Evolutionary conservation across 2,888 invertebrate species (phyloP).

Genomic region (Drosophila merina): DNA sequence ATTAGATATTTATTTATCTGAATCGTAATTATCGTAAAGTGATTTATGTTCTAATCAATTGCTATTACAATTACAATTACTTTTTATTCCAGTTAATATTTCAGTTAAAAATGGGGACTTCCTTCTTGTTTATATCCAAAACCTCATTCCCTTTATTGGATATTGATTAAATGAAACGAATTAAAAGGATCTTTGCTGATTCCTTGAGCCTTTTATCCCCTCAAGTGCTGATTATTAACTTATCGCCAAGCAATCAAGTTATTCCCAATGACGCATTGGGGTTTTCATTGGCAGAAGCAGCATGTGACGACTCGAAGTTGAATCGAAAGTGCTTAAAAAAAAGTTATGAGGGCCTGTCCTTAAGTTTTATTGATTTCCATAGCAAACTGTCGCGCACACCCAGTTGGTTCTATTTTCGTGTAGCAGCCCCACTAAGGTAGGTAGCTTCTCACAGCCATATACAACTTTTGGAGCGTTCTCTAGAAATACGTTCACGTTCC

Average conservation of each 20-base stretch:
- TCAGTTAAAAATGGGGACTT: too few species aligned
- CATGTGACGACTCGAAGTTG: constrained; percentile 6
- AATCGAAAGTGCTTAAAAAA: constrained; percentile 6
- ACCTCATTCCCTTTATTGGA: too few species aligned
- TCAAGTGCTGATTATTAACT: constrained; percentile 9
- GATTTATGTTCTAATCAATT: neutral
- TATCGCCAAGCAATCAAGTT: constrained; percentile 26
- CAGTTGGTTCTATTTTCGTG: constrained; percentile 21
- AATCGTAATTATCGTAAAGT: neutral
- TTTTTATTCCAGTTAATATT: too few species aligned
- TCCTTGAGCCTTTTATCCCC: neutral
- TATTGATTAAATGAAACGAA: too few species aligned
- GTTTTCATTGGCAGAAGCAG: constrained; percentile 16
- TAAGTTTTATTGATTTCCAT: constrained; percentile 28
- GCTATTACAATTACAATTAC: too few species aligned
- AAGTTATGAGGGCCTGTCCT: constrained; percentile 7
- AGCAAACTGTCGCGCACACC: constrained; percentile 10
- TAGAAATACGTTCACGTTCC: constrained; percentile 5
- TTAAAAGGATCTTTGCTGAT: too few species aligned
- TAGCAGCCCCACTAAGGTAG: neutral
- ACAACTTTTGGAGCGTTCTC: neutral
- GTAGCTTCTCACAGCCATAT: neutral
- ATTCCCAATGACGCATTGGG: constrained; percentile 28
- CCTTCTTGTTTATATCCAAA: too few species aligned
- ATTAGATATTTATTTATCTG: neutral